Evolutionary conservation across 2,888 invertebrate species (phyloP).

Genomic region (Synergus umbraculus): DNA sequence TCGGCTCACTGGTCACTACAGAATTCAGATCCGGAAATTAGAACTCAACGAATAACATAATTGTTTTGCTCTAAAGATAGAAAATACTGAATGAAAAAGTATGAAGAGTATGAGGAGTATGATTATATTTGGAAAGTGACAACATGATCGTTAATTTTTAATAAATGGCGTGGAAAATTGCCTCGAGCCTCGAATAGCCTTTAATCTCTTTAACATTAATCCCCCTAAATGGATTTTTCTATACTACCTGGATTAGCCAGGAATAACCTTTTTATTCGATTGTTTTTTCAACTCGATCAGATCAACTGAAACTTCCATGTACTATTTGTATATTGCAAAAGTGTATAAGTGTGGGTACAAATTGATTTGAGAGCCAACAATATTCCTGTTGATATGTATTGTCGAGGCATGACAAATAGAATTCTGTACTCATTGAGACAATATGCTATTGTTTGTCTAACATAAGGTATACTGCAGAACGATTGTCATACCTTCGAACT

Average conservation of each 20-base stretch:
- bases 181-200: background rate
- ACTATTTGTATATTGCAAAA: background rate
- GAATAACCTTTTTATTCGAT: background rate
- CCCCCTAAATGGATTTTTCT: background rate
- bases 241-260: background rate
- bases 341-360: too few species aligned
- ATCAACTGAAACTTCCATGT: background rate
- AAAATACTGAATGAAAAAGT: too few species aligned
- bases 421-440: too few species aligned
- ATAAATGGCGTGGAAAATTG: background rate
- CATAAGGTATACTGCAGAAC: too few species aligned
- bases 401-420: too few species aligned
- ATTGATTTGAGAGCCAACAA: too few species aligned
- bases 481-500: too few species aligned
- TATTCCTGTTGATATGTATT: too few species aligned
- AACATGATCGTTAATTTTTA: background rate
- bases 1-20: background rate
- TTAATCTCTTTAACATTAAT: background rate
- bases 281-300: conserved; percentile 1
- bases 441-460: too few species aligned
- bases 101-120: too few species aligned
- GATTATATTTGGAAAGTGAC: background rate
- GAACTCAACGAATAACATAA: background rate
- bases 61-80: background rate
- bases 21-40: background rate